Conservation (phyloP, 2,113 vertebrate genomes). For the Copsychus sechellarum region DNA sequence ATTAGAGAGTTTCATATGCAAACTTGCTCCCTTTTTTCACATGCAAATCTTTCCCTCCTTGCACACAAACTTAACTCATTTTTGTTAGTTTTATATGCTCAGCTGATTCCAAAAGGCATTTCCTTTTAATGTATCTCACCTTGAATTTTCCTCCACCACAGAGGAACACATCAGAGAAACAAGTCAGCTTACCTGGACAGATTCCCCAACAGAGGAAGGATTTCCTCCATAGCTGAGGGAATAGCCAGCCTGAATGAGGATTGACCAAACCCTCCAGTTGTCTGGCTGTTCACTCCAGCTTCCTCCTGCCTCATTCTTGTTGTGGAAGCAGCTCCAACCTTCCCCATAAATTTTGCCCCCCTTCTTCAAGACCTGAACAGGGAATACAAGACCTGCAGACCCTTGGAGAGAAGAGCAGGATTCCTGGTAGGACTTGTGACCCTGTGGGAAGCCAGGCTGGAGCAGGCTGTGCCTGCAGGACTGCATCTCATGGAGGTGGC, state of each 20-base stretch:
- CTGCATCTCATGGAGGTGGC: not conserved
- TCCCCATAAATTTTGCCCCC: rapidly evolving
- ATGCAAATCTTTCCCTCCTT: not conserved
- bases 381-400: not conserved
- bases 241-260: not conserved
- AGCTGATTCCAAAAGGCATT: not conserved
- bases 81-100: not conserved
- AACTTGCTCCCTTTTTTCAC: not conserved
- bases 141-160: not conserved
- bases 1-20: not conserved
- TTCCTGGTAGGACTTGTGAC: not conserved
- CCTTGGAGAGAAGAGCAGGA: not conserved
- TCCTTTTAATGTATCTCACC: not conserved
- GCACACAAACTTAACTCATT: not conserved
- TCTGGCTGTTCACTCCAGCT: not conserved
- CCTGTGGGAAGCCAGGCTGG: not conserved
- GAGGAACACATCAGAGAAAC: not conserved
- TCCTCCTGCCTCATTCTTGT: not conserved
- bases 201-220: not conserved
- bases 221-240: not conserved
- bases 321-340: not conserved
- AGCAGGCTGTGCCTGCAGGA: not conserved
- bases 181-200: not conserved
- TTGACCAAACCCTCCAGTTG: not conserved
- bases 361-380: not conserved